A percentile compares a stretch with the other conserved stretches of the same genome.
These are phyloP conservation scores for Oceanodroma leucorhoa DNA, from an alignment of 2,797 vertebrate genomes.

Conservation along the genomic window DNA sequence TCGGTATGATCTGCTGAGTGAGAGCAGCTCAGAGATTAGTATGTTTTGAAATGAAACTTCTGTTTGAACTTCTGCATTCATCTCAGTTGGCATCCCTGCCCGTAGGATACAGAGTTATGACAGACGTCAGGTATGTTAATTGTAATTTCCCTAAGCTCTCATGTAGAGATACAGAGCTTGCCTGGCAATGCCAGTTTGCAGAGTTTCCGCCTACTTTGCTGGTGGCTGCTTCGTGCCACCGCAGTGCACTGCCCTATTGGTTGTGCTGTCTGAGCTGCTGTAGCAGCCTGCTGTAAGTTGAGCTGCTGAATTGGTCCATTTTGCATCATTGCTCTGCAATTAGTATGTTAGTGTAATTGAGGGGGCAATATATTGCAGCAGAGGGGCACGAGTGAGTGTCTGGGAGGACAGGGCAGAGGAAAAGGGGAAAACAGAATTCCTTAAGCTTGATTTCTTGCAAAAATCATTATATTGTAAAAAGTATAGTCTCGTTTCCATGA, in stretches of 20 bases:
- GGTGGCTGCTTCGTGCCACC: rapidly evolving
- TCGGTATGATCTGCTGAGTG: not conserved
- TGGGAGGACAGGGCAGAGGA: not conserved
- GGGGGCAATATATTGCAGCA: not conserved
- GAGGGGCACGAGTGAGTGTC: not conserved
- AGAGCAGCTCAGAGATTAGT: not conserved
- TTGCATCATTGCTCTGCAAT: not conserved
- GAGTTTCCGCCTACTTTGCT: not conserved
- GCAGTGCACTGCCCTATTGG: rapidly evolving
- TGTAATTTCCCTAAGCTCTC: not conserved
- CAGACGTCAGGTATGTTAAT: not conserved
- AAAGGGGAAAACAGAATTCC: not conserved
- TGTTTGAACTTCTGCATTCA: not conserved
- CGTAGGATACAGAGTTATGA: not conserved
- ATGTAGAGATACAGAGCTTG: not conserved
- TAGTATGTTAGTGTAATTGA: not conserved
- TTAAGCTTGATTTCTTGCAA: not conserved
- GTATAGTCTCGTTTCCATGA: not conserved
- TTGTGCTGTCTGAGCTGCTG: not conserved
- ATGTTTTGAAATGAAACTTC: conserved; percentile 26
- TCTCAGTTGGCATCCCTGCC: not conserved
- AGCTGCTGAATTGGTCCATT: not conserved
- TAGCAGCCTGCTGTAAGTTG: not conserved
- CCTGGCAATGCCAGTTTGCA: not conserved
- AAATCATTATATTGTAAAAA: not conserved